phyloP scores from a whole-genome alignment of 2,888 invertebrate genomes.

The Chrysina gloriosa region DNA sequence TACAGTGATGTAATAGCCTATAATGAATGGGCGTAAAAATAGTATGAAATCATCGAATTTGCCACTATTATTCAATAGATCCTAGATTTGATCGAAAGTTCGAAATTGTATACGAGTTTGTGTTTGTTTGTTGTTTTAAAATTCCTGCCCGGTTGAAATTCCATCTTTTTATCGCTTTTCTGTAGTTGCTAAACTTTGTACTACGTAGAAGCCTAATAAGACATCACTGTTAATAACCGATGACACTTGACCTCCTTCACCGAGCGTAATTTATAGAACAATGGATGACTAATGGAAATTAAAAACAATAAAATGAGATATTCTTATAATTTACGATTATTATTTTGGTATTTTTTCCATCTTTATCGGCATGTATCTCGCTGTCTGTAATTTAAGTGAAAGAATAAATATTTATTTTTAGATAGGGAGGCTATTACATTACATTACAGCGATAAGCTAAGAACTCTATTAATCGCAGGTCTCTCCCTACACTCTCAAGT shows the following conservation, averaged over 20 bases:
- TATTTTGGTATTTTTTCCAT: slow-evolving; percentile 11
- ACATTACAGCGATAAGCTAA: too few species aligned
- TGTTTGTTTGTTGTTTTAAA: not conserved
- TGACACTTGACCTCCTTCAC: slow-evolving; percentile 33
- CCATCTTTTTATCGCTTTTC: not conserved
- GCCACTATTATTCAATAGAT: not conserved
- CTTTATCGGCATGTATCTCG: not conserved
- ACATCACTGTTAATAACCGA: slow-evolving; percentile 32
- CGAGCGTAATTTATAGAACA: slow-evolving; percentile 40
- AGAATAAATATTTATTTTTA: slow-evolving; percentile 12
- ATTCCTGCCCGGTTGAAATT: too few species aligned
- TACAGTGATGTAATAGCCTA: not conserved
- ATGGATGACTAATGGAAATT: slow-evolving; percentile 43
- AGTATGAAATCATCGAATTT: slow-evolving; percentile 12
- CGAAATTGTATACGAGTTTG: not conserved
- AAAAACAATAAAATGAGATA: slow-evolving; percentile 38
- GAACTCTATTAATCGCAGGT: too few species aligned
- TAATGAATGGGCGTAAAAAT: slow-evolving; percentile 17
- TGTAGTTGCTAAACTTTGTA: not conserved
- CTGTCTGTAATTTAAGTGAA: not conserved
- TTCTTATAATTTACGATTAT: slow-evolving; percentile 22
- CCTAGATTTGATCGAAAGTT: not conserved
- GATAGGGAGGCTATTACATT: not conserved
- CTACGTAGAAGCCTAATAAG: slow-evolving; percentile 3
- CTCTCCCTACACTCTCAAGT: too few species aligned